Conservation (phyloP, 2,797 vertebrate genomes). For the Kryptolebias ocellatus region DNA sequence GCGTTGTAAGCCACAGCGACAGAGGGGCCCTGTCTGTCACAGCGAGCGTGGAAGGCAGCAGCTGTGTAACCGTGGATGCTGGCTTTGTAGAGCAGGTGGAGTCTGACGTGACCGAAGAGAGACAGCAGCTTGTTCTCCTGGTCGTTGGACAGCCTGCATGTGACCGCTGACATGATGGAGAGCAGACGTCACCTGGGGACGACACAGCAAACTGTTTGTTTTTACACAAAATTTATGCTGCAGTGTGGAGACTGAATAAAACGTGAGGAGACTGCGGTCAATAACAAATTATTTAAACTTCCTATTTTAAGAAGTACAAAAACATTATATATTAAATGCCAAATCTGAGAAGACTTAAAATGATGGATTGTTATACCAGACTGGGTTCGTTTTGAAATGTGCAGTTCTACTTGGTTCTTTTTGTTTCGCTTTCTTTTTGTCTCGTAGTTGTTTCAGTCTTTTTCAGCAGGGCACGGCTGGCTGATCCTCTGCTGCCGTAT, state of each 20-base stretch:
- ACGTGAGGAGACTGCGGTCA: too few species aligned
- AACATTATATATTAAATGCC: too few species aligned
- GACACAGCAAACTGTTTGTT: background rate
- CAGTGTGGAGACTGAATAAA: background rate
- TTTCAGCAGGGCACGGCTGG: too few species aligned
- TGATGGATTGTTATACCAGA: too few species aligned
- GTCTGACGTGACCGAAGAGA: slow-evolving; percentile 52
- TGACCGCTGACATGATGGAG: slow-evolving; percentile 59
- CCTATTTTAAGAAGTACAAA: too few species aligned
- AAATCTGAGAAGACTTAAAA: too few species aligned
- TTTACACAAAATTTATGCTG: background rate
- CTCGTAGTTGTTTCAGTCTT: too few species aligned
- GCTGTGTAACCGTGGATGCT: slow-evolving; percentile 59
- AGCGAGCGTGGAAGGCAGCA: slow-evolving; percentile 51
- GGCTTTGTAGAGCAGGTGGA: slow-evolving; percentile 77
- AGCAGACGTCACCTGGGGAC: slow-evolving; percentile 2
- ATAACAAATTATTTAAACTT: too few species aligned
- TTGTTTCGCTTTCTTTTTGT: too few species aligned
- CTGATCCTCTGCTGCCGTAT: too few species aligned
- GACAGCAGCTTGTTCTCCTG: slow-evolving; percentile 64
- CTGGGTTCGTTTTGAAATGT: too few species aligned
- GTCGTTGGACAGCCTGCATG: slow-evolving; percentile 51
- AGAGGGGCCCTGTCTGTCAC: slow-evolving; percentile 66
- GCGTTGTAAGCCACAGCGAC: slow-evolving; percentile 62
- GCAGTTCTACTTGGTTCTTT: too few species aligned